Conservation (phyloP, 2,797 vertebrate genomes). For the Sylvia borin region DNA sequence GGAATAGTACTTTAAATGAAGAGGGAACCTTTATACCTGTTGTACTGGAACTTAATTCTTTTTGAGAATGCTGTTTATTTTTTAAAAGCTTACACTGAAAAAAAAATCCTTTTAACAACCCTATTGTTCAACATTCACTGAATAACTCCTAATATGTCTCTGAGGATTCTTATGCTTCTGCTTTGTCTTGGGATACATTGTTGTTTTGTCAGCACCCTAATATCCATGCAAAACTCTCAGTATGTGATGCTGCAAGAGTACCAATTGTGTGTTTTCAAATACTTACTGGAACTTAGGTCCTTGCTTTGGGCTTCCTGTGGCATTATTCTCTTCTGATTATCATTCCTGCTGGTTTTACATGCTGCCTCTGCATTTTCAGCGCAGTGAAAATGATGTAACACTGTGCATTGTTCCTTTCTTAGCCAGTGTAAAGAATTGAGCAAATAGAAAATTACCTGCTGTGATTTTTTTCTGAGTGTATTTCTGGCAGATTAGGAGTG, state of each 20-base stretch:
- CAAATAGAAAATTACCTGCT: neutral
- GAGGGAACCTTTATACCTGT: neutral
- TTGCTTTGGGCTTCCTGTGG: neutral
- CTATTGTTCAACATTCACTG: neutral
- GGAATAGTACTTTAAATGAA: neutral
- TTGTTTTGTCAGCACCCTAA: neutral
- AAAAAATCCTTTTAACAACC: neutral
- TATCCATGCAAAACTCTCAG: neutral
- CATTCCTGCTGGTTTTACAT: neutral
- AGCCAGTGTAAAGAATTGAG: neutral
- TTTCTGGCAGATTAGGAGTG: neutral
- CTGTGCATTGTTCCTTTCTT: neutral
- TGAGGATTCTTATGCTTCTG: neutral
- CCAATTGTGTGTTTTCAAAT: neutral
- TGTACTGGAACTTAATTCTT: neutral
- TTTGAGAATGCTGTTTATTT: neutral
- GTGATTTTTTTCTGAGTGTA: neutral
- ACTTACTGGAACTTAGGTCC: neutral
- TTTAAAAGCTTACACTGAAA: neutral
- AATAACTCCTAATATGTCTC: neutral
- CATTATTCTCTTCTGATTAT: neutral
- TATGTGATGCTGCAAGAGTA: neutral
- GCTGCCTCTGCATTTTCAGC: neutral
- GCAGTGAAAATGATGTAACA: neutral
- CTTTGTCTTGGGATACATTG: neutral